phyloP scores from a whole-genome alignment of 1,140 invertebrate species.

The Venustaconcha ellipsiformis region DNA sequence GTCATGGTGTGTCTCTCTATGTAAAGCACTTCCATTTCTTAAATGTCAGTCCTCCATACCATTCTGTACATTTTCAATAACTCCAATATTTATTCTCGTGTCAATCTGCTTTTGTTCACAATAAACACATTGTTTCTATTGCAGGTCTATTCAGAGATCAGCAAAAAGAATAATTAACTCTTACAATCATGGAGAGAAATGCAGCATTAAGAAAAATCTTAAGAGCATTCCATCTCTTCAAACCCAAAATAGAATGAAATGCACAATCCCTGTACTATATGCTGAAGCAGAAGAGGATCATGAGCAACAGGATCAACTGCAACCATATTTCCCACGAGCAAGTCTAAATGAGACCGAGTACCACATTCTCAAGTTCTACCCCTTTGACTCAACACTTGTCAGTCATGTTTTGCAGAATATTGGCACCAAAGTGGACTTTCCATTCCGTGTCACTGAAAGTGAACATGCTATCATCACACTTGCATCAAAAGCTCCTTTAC shows the following conservation, averaged over 20 bases:
- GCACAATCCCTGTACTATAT: constrained; percentile 48
- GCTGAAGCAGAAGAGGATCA: constrained; percentile 35
- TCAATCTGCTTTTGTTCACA: neutral
- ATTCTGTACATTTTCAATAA: too few relatives aligned
- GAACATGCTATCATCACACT: constrained; percentile 64
- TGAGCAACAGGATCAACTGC: neutral
- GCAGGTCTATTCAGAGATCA: constrained; percentile 1
- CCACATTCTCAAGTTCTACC: constrained; percentile 66
- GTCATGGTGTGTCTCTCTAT: too few relatives aligned
- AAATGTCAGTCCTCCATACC: too few relatives aligned
- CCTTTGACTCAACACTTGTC: constrained; percentile 58
- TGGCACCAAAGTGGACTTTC: constrained; percentile 61
- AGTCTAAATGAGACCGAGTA: constrained; percentile 62
- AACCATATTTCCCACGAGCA: constrained; percentile 53
- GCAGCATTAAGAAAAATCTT: constrained; percentile 56
- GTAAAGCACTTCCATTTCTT: too few relatives aligned
- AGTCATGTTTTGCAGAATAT: constrained; percentile 48
- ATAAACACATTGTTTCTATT: neutral
- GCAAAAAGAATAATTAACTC: constrained; percentile 55
- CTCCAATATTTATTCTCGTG: too few relatives aligned
- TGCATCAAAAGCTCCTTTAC: constrained; percentile 44
- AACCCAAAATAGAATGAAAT: constrained; percentile 9
- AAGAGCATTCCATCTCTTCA: constrained; percentile 40
- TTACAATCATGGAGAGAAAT: constrained; percentile 52
- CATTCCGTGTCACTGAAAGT: constrained; percentile 61